Conservation (phyloP, 2,797 vertebrate species). For the Acestrorhynchus altus region DNA sequence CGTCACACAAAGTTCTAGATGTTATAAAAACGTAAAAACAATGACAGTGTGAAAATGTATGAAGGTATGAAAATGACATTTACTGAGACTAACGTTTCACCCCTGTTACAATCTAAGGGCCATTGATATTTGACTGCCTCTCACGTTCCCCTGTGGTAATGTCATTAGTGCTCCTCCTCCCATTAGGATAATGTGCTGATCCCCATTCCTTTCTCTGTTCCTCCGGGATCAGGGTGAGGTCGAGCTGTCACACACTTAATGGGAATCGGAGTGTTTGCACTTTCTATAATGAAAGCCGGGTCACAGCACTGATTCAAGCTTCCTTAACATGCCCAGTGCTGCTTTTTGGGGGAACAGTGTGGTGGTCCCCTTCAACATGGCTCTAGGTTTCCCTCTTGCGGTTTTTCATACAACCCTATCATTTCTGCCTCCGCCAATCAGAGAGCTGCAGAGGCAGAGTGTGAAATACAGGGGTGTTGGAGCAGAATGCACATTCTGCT, state of each 20-base stretch:
- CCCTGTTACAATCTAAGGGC: background rate
- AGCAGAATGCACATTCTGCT: background rate
- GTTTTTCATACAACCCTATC: too few relatives aligned
- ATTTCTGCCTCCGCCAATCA: background rate
- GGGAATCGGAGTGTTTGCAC: background rate
- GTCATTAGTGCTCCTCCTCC: background rate
- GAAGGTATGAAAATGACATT: background rate
- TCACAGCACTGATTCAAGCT: background rate
- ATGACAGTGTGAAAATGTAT: too few relatives aligned
- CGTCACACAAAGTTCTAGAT: too few relatives aligned
- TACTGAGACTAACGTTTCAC: background rate
- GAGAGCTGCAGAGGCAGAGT: background rate
- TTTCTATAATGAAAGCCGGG: background rate
- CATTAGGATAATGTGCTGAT: conserved; percentile 9
- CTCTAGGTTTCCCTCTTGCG: conserved; percentile 15
- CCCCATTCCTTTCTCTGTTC: background rate
- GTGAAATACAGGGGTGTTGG: background rate
- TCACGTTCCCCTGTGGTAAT: background rate
- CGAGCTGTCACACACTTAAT: background rate
- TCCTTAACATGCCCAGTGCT: background rate
- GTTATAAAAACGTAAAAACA: too few relatives aligned
- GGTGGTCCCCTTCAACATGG: background rate
- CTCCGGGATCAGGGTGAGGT: background rate
- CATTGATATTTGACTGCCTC: background rate
- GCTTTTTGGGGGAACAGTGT: background rate